A percentile compares a stretch with the other conserved stretches of the same genome.
These are phyloP conservation scores for Drosophila prolongata DNA, from an alignment of 2,888 invertebrate species.

Conservation along the genomic window DNA sequence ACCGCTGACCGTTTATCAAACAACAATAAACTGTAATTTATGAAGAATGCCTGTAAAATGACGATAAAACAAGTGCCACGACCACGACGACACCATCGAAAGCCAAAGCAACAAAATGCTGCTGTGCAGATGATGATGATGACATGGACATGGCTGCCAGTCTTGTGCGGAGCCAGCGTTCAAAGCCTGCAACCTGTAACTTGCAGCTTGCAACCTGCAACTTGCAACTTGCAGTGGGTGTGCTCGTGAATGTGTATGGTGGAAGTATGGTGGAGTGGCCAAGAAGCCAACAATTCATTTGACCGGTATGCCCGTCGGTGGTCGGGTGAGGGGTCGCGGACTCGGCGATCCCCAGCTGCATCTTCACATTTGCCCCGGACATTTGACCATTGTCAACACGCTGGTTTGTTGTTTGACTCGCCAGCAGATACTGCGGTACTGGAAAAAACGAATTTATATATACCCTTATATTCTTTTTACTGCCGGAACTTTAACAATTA, in stretches of 20 bases:
- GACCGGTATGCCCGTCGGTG: conserved; percentile 56
- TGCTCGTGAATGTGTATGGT: conserved; percentile 10
- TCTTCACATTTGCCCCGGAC: conserved; percentile 66
- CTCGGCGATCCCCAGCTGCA: conserved; percentile 62
- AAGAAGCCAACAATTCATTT: conserved; percentile 63
- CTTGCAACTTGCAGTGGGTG: conserved; percentile 39
- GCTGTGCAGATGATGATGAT: conserved; percentile 58
- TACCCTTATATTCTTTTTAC: too few species aligned
- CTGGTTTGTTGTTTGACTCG: conserved; percentile 56
- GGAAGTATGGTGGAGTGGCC: conserved; percentile 25
- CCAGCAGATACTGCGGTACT: neutral
- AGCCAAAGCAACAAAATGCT: conserved; percentile 23
- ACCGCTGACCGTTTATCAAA: conserved; percentile 80
- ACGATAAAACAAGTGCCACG: conserved; percentile 76
- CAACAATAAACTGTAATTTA: conserved; percentile 82
- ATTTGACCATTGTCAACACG: conserved; percentile 76
- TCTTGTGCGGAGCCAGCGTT: conserved; percentile 55
- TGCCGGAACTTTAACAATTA: too few species aligned
- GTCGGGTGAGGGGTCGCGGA: conserved; percentile 44
- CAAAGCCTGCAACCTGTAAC: conserved; percentile 7
- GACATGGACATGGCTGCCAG: conserved; percentile 74
- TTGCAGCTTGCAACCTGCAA: conserved; percentile 16
- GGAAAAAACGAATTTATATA: neutral
- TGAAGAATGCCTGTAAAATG: conserved; percentile 81
- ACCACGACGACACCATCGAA: conserved; percentile 43